Evolutionary conservation across 2,113 vertebrate genomes (phyloP).

Genomic region (Neotoma lepida): DNA sequence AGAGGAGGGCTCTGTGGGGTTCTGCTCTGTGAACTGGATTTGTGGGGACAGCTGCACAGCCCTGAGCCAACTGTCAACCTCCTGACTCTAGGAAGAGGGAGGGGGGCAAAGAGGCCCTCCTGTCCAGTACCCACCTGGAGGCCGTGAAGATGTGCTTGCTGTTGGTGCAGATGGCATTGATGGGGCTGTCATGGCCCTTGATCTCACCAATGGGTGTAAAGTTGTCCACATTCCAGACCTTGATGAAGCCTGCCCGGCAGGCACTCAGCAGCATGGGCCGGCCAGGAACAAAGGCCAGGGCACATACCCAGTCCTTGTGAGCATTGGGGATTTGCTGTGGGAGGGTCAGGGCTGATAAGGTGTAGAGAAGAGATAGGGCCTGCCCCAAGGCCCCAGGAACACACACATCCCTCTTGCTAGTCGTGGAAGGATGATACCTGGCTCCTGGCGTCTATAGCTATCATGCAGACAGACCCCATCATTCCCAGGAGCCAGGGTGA

Average conservation of each 20-base stretch:
- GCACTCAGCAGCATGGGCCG: conserved; percentile 95
- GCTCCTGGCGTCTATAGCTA: neutral
- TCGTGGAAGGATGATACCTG: rapidly evolving
- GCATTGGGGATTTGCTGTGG: conserved; percentile 97
- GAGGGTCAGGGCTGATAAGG: neutral
- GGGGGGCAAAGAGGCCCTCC: rapidly evolving
- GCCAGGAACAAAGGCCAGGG: conserved; percentile 93
- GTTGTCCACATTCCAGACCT: conserved; percentile 98
- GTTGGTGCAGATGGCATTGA: conserved; percentile 98
- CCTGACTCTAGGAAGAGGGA: neutral
- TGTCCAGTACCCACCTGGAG: conserved; percentile 89
- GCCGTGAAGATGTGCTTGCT: conserved; percentile 96
- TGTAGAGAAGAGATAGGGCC: neutral
- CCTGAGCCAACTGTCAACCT: neutral
- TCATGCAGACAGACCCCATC: neutral
- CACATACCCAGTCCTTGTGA: conserved; percentile 98
- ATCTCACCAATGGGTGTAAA: conserved; percentile 96
- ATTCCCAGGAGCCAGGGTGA: neutral
- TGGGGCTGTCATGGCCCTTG: conserved; percentile 96
- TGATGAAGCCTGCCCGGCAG: conserved; percentile 94
- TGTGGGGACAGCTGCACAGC: neutral
- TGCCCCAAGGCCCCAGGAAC: neutral
- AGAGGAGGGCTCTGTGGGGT: neutral
- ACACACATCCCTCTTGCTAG: neutral
- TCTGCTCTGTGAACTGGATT: neutral